Percentiles rank a stretch among this genome's conserved stretches.
Evolutionary conservation across 2,797 vertebrate genomes (phyloP).

Genomic region (Anomalospiza imberbis): DNA sequence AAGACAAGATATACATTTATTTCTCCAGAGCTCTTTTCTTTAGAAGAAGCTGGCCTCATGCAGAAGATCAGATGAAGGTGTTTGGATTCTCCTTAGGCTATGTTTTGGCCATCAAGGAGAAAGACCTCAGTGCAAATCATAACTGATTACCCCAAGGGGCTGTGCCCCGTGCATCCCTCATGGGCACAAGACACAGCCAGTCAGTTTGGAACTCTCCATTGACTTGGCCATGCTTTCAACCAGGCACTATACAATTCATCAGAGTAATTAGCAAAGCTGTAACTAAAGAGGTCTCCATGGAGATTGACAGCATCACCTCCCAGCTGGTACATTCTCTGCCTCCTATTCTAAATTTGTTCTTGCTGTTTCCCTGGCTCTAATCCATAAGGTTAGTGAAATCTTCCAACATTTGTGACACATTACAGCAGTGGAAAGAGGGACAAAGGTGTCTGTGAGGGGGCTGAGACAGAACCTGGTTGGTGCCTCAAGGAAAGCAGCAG

Average conservation of each 20-base stretch:
- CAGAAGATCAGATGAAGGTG: neutral
- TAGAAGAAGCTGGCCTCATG: neutral
- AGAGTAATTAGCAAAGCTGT: slow-evolving; percentile 42
- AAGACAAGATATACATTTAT: neutral
- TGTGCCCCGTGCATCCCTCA: neutral
- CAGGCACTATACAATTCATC: slow-evolving; percentile 1
- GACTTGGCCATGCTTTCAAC: slow-evolving; percentile 17
- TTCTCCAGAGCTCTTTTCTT: neutral
- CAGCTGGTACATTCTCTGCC: slow-evolving; percentile 56
- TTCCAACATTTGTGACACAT: slow-evolving; percentile 34
- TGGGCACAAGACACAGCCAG: neutral
- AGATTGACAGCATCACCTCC: slow-evolving; percentile 58
- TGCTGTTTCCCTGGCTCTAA: slow-evolving; percentile 25
- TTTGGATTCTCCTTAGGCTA: neutral
- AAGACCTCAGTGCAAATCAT: neutral
- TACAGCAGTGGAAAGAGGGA: slow-evolving; percentile 7
- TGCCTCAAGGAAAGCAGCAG: slow-evolving; percentile 8
- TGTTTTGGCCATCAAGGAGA: neutral
- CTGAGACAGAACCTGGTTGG: neutral
- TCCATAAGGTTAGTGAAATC: slow-evolving; percentile 33
- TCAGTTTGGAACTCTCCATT: neutral
- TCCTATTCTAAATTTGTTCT: slow-evolving; percentile 60
- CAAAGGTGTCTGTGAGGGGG: neutral
- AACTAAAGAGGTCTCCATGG: slow-evolving; percentile 57
- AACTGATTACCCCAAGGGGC: neutral